Base-by-base conservation (phyloP, 2,797 vertebrate genomes). In the Etheostoma perlongum region DNA sequence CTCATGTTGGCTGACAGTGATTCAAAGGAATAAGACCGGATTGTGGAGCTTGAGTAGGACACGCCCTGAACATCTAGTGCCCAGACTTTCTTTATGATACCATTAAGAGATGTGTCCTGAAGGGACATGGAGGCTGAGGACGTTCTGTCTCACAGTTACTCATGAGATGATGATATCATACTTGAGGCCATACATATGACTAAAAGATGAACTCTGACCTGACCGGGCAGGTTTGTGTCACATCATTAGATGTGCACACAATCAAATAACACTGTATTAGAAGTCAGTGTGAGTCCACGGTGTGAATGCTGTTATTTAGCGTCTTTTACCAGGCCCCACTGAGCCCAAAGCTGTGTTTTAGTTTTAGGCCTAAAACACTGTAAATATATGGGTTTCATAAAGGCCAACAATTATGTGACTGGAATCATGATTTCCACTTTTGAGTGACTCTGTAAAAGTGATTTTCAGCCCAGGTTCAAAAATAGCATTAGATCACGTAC, bases 21-120 rank as follows among this genome's bases (percentile, higher is more conserved):
- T 60, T 79, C 21, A n/a, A 52, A 82, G 25, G 53, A 78, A 73
- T 21, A 44, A 54, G 58, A 78, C 61, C 5, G 4, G 62, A 67
- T 15, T 9, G 25, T 19, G 15, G 23, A 46, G 44, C 9, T 19
- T 11, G 61, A 58, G 47, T 6, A 16, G 25, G 54, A 74, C 36
- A 8, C 5, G 11, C 40, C 23, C 42, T 72, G 54, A 71, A 82
- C 33, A 36, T 73, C 69, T 73, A 66, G 61, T 74, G 12, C 9
- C 42, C 11, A 36, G 30, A 23, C 36, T 77, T 49, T 67, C 42
- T 16, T 46, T 15, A 51, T 33, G 51, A 79, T 58, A 23, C 42
- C 19, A 55, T 42, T 52, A 18, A 36, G 52, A 78, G 33, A 42
- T 23, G 16, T 19, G 53, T 71, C 74, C 74, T 54, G 42, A 58